Conservation (phyloP, 2,797 vertebrate species). For the Hybognathus amarus region DNA sequence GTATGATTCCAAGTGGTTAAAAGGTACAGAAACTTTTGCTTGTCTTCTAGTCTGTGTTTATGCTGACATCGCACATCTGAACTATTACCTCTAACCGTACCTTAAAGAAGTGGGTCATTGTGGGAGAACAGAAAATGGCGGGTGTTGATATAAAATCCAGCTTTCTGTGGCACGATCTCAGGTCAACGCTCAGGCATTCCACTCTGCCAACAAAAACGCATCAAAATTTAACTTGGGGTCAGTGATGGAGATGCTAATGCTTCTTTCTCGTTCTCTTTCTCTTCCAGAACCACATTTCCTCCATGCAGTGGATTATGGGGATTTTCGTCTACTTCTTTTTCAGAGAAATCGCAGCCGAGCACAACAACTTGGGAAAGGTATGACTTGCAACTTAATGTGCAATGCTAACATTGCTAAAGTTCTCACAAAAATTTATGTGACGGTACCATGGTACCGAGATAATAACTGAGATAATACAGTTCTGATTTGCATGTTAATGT, state of each 20-base stretch:
- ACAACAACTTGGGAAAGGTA: conserved; percentile 98
- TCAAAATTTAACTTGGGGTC: conserved; percentile 71
- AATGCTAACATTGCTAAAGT: not conserved
- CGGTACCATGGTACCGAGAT: not conserved
- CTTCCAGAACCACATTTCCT: conserved; percentile 96
- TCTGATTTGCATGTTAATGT: conserved; percentile 20
- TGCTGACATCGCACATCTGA: not conserved
- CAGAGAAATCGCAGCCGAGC: conserved; percentile 96
- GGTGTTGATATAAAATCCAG: conserved; percentile 34
- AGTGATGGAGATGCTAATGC: conserved; percentile 52
- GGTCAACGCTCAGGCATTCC: conserved; percentile 75
- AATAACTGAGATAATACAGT: not conserved
- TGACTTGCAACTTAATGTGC: conserved; percentile 47
- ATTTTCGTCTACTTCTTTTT: conserved; percentile 99
- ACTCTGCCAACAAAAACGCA: conserved; percentile 73
- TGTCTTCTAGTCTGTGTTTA: not conserved
- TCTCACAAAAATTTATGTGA: not conserved
- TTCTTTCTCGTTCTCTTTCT: conserved; percentile 22
- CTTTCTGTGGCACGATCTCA: conserved; percentile 72
- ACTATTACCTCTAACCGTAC: not conserved
- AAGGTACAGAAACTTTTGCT: conserved; percentile 82
- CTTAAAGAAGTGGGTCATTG: conserved; percentile 13
- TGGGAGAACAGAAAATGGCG: not conserved
- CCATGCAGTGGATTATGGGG: conserved; percentile 96
- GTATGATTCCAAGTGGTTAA: conserved; percentile 99